Base-by-base conservation (phyloP, 2,888 invertebrate species). In the Byasa hedistus region DNA sequence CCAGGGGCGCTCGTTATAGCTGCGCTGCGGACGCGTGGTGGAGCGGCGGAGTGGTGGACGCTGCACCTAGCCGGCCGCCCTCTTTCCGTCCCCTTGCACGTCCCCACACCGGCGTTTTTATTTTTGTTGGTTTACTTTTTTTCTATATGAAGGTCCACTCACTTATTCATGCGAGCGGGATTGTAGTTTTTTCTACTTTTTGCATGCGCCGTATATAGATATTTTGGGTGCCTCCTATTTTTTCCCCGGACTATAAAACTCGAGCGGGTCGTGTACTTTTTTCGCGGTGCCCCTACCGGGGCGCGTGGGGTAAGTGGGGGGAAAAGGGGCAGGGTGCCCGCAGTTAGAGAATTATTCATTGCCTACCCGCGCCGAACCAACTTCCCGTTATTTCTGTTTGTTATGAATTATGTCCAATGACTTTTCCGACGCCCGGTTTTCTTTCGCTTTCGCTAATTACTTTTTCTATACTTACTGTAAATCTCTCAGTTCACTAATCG, bases 271-370 rank as follows among this genome's bases (percentile, higher is more conserved):
- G 89, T 88, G 87, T 84, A 85, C 87, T 89, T 91, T 91, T 90
- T 90, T 86, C 87, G 86, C 83, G 87, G 85, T 82, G 81, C 81
- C 79, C 85, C 80, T 82, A 79, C 78, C 79, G 79, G 76, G 73
- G 72, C 72, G 73, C 64, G 63, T 64, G 67, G 67, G 64, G 73
- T 69, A 63, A 64, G 69, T 68, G 69, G 69, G 19, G 44, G 44
- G 15, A 2, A 17, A 10, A 75, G 73, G 76, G 78, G 80, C 78
- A 81, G 89, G 89, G 87, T 84, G 89, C 88, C 87, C 88, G 87
- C 89, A 87, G 90, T 90, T 89, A 89, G 88, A 86, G 88, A 91
- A 91, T 91, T 91, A 91, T 91, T 91, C 91, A 91, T 91, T 90
- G 91, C 91, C 90, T 84, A 87, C 91, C 91, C 89, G 81, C 86